Conservation (phyloP, 2,113 vertebrate genomes). For the Piaya cayana region DNA sequence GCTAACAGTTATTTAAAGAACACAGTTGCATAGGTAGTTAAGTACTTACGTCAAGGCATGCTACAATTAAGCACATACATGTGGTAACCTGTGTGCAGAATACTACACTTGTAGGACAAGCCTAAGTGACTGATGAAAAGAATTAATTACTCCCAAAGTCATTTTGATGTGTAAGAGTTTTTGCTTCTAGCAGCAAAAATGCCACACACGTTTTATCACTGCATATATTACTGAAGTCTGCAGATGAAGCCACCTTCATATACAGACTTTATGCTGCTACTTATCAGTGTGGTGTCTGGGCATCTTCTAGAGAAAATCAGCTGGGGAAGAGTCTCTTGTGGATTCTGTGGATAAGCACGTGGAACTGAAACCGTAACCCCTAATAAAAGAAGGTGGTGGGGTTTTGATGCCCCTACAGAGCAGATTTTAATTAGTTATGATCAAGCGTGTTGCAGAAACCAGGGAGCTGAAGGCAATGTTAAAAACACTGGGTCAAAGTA, state of each 20-base stretch:
- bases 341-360: neutral
- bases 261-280: neutral
- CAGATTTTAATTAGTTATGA: neutral
- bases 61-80: neutral
- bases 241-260: neutral
- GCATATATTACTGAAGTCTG: neutral
- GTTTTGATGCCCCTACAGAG: neutral
- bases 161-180: neutral
- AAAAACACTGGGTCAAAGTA: neutral
- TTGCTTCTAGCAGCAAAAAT: neutral
- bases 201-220: neutral
- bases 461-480: neutral
- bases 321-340: neutral
- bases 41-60: neutral
- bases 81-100: neutral
- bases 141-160: neutral
- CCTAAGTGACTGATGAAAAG: neutral
- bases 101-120: neutral
- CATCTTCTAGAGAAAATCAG: neutral
- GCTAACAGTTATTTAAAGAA: conserved; percentile 12
- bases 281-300: neutral
- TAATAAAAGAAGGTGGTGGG: neutral
- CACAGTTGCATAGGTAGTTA: neutral
- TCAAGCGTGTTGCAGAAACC: neutral
- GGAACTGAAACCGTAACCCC: neutral